A percentile compares a stretch with the other conserved stretches of the same genome.
phyloP scores from a whole-genome alignment of 2,113 vertebrate genomes.

The Brachyhypopomus gauderio region DNA sequence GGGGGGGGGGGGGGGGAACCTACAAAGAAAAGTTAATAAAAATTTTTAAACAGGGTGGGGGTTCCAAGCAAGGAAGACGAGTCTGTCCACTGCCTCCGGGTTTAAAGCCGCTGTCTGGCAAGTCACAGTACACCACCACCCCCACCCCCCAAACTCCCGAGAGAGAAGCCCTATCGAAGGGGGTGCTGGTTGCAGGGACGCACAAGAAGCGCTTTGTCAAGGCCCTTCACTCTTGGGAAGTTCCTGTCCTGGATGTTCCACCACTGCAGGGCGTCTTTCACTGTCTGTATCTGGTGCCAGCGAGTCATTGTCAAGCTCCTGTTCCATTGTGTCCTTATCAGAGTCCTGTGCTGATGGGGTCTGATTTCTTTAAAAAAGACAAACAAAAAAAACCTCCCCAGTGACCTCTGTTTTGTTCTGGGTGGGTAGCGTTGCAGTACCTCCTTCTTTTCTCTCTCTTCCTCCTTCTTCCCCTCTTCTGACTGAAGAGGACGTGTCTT shows the following conservation, averaged over 20 bases:
- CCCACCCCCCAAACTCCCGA: neutral
- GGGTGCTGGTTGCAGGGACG: neutral
- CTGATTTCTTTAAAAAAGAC: conserved; percentile 13
- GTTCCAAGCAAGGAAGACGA: neutral
- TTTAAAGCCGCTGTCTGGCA: neutral
- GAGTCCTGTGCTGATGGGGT: neutral
- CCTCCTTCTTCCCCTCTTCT: neutral
- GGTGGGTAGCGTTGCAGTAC: neutral
- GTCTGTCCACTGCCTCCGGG: neutral
- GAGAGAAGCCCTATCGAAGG: no score
- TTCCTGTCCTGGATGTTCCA: conserved; percentile 19
- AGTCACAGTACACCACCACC: neutral
- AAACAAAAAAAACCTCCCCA: no score
- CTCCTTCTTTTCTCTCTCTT: no score
- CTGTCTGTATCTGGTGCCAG: conserved; percentile 16
- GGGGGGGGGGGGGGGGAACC: no score
- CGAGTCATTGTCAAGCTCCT: neutral
- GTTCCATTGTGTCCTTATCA: conserved; percentile 16
- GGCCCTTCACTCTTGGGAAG: neutral
- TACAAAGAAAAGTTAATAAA: no score
- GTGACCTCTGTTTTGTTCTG: conserved; percentile 21
- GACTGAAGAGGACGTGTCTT: no score
- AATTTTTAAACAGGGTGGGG: neutral
- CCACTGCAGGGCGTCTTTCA: conserved; percentile 5
- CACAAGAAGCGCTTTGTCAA: neutral